These are phyloP conservation scores for Silurus glanis DNA, from an alignment of 2,113 vertebrate species.

Conservation along the genomic window DNA sequence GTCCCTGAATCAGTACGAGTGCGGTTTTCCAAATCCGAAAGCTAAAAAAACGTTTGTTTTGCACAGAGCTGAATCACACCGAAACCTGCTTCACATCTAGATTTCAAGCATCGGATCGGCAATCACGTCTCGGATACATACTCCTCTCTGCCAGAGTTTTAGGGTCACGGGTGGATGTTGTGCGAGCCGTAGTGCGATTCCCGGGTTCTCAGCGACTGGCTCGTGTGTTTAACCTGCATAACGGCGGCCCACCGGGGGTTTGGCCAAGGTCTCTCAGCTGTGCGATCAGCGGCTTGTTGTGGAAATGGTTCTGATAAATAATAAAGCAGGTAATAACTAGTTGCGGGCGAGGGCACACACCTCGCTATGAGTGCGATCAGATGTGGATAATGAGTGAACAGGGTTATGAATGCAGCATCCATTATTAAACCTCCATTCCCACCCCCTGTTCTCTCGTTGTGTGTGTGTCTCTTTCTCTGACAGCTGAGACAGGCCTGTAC, in stretches of 20 bases:
- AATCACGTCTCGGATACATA: not conserved
- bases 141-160: not conserved
- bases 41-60: not conserved
- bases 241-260: not conserved
- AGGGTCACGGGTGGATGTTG: not conserved
- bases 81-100: not conserved
- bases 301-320: conserved; percentile 88
- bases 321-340: conserved; percentile 85
- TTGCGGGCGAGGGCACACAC: conserved; percentile 65
- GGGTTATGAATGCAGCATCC: conserved; percentile 52
- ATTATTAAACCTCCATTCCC: conserved; percentile 49
- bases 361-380: conserved; percentile 30
- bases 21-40: not conserved
- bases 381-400: conserved; percentile 57
- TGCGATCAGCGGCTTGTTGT: conserved; percentile 69
- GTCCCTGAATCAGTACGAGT: not conserved
- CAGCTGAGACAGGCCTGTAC: conserved; percentile 3
- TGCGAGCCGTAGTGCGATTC: not conserved
- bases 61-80: not conserved
- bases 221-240: conserved; percentile 16
- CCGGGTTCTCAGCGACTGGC: not conserved
- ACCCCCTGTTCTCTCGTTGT: not conserved
- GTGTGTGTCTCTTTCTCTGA: not conserved
- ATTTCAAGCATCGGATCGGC: not conserved
- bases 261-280: conserved; percentile 21